These are phyloP conservation scores for Drosophila pseudoananassae DNA, from an alignment of 1,140 invertebrate species.

Conservation along the genomic window DNA sequence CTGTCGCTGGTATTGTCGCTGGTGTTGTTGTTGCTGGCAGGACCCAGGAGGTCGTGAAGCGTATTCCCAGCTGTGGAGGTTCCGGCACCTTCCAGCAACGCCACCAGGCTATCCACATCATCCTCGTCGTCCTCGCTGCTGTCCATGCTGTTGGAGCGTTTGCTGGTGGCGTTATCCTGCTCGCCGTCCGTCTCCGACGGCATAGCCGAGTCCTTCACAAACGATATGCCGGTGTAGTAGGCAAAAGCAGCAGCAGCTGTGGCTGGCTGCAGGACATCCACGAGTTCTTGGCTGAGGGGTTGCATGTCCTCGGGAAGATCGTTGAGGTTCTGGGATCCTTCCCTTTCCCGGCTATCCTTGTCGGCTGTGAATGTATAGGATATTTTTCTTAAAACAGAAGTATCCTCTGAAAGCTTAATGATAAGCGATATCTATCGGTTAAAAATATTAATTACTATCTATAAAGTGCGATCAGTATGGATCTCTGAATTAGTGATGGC, in stretches of 20 bases:
- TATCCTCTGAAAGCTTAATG: too few species aligned
- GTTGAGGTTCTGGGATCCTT: neutral
- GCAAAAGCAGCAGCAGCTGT: constrained; percentile 72
- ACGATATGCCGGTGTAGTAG: constrained; percentile 79
- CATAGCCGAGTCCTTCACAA: constrained; percentile 65
- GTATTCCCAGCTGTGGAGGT: constrained; percentile 49
- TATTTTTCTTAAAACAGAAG: too few species aligned
- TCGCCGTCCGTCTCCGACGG: constrained; percentile 26
- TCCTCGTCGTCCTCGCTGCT: constrained; percentile 73
- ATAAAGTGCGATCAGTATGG: too few species aligned
- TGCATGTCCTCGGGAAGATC: constrained; percentile 46
- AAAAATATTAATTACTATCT: too few species aligned
- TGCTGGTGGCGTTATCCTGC: constrained; percentile 7
- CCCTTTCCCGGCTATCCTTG: neutral
- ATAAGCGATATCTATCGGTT: too few species aligned
- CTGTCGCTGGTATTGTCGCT: constrained; percentile 51
- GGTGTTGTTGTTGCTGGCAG: constrained; percentile 37
- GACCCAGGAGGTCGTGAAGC: constrained; percentile 56
- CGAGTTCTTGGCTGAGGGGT: constrained; percentile 69
- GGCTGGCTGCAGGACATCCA: constrained; percentile 69
- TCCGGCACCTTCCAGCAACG: constrained; percentile 38
- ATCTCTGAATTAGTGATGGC: too few species aligned
- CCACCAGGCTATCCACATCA: constrained; percentile 60
- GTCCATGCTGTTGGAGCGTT: constrained; percentile 54
- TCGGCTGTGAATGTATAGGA: neutral